Base-by-base conservation (phyloP, 2,888 invertebrate genomes). In the Cerastoderma edule region DNA sequence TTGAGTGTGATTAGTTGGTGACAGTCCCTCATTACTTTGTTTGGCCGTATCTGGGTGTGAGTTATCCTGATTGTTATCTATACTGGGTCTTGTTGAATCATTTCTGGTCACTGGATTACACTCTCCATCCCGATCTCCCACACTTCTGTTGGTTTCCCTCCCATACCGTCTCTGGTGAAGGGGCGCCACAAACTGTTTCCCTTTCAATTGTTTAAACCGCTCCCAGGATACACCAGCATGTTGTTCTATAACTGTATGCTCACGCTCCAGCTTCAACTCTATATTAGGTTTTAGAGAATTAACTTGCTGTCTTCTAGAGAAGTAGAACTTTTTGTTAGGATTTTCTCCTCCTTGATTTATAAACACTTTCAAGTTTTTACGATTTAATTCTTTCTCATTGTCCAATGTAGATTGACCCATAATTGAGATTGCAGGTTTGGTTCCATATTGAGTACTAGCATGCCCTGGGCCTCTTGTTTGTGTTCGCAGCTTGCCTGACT, bases 131-230 rank as follows among this genome's bases (percentile, higher is more conserved):
- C n/a, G n/a, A n/a, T n/a, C n/a, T n/a, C n/a, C n/a, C n/a, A n/a
- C n/a, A n/a, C n/a, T n/a, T n/a, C n/a, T n/a, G n/a, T n/a, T n/a
- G n/a, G n/a, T n/a, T n/a, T n/a, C n/a, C n/a, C n/a, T n/a, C n/a
- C n/a, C n/a, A n/a, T n/a, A n/a, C n/a, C n/a, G n/a, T 32, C n/a
- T 60, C 60, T 60, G 60, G 24, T 60, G 19, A 22, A 60, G 27
- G 8, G 60, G 60, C 1, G 60, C 60, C n/a, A 60, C 27, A 39
- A 60, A 60, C 13, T 16, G 35, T 60, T 60, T 60, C 19, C 60
- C 60, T 60, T 60, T 60, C 24, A 24, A 27, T 4, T 60, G 60
- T 39, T 60, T 60, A 39, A 60, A 60, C 27, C 39, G 35, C 22
- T 60, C 60, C 60, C 60, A 60, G 4, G 60, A 60, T 22, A 60